Base-by-base conservation (phyloP, 2,888 invertebrate species). In the Horisme vitalbata region DNA sequence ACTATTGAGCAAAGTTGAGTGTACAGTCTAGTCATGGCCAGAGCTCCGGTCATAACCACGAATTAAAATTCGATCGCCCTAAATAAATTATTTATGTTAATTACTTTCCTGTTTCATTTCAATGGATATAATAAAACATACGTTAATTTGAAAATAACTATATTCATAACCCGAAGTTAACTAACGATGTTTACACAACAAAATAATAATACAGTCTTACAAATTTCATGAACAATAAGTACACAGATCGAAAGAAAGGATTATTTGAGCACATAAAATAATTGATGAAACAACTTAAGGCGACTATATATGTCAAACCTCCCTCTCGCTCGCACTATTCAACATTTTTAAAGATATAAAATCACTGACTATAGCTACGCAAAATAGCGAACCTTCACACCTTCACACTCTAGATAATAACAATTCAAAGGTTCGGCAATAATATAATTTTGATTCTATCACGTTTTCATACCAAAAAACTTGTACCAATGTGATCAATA, bases 201-300 rank as follows among this genome's bases (percentile, higher is more conserved):
- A 84, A 85, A 83, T 80, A 81, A 85, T n/a, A 78, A 83, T 85
- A 89, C 89, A 89, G 89, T 89, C 89, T 89, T 88, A 87, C 83
- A 77, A 87, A 84, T 89, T 87, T 80, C 86, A 82, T 78, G 79
- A 82, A 84, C 73, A 70, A 83, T 89, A 89, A 89, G 88, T 89
- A 89, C 88, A 79, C 68, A 81, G 79, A 79, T 80, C 75, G 72
- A 65, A 67, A 64, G 41, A 52, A 46, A 45, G 15, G 45, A 47
- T 47, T 52, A 52, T 48, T 59, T 54, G 56, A 56, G 57, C 57
- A 57, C 52, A 52, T 37, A 82, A 79, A 71, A 60, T 62, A 75
- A 76, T n/a, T n/a, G n/a, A n/a, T n/a, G n/a, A n/a, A n/a, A n/a
- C n/a, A n/a, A n/a, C n/a, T n/a, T n/a, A n/a, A n/a, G n/a, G n/a